phyloP scores from a whole-genome alignment of 2,797 vertebrate species.

The Pelochelys cantorii region DNA sequence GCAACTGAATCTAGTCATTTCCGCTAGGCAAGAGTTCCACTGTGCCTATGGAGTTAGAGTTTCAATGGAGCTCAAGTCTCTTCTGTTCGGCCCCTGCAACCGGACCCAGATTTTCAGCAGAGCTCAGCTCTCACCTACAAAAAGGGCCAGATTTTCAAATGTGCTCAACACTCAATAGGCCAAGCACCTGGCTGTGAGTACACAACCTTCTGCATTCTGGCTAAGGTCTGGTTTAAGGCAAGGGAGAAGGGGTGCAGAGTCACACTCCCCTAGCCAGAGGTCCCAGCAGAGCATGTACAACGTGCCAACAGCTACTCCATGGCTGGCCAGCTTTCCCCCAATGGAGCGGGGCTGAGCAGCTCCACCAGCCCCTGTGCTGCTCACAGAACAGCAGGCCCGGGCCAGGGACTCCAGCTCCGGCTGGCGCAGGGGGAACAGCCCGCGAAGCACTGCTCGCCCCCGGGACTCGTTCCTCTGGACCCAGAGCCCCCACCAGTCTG shows the following conservation, averaged over 20 bases:
- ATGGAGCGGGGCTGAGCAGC: no score
- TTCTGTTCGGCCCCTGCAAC: not conserved
- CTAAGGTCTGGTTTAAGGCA: not conserved
- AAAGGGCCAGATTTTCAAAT: not conserved
- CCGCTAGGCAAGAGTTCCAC: not conserved
- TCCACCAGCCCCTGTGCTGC: no score
- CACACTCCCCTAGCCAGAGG: not conserved
- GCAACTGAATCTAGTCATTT: not conserved
- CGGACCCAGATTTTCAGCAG: not conserved
- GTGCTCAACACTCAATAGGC: not conserved
- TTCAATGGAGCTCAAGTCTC: not conserved
- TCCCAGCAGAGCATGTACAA: not conserved
- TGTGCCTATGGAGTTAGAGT: not conserved
- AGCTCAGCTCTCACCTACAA: not conserved
- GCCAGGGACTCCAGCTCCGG: no score
- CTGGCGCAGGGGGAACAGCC: no score
- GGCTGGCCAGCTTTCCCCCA: not conserved
- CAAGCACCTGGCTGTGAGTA: not conserved
- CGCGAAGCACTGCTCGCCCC: no score
- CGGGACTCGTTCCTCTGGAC: no score
- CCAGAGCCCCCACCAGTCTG: no score
- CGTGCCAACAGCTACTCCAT: not conserved
- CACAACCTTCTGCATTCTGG: not conserved
- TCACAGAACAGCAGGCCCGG: no score
- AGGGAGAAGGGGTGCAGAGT: not conserved